These are phyloP conservation scores for Anser cygnoides DNA, from an alignment of 2,113 vertebrate species.

Conservation along the genomic window DNA sequence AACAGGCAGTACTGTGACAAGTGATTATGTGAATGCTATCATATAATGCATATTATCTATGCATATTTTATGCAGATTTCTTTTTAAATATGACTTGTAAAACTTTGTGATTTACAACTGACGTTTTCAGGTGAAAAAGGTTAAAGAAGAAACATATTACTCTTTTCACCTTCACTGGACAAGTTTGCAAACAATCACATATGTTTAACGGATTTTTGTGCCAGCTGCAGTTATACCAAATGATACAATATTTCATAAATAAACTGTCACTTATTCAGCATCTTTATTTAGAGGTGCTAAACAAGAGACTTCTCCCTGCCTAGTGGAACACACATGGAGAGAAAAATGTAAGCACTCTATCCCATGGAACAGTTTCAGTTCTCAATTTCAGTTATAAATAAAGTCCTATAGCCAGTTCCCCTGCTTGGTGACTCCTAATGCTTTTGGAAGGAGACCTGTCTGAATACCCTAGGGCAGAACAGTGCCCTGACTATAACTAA, in stretches of 20 bases:
- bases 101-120: neutral
- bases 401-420: neutral
- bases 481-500: neutral
- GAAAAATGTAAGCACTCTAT: slow-evolving; percentile 19
- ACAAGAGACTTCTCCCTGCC: slow-evolving; percentile 33
- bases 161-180: slow-evolving; percentile 60
- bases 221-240: slow-evolving; percentile 57
- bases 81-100: neutral
- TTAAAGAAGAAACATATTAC: slow-evolving; percentile 30
- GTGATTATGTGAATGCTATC: neutral
- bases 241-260: slow-evolving; percentile 54
- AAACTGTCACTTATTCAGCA: slow-evolving; percentile 60
- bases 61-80: neutral
- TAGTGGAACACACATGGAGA: neutral
- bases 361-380: neutral
- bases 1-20: neutral
- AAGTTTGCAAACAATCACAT: slow-evolving; percentile 62
- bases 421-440: neutral
- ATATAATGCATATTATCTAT: neutral
- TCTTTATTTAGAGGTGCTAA: slow-evolving; percentile 68
- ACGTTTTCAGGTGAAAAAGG: slow-evolving; percentile 26
- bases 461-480: neutral
- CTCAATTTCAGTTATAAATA: neutral
- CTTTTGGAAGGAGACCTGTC: neutral
- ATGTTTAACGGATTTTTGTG: slow-evolving; percentile 56